Evolutionary conservation across 2,888 invertebrate species (phyloP), one percentile per base, ranked within the genome.

Genomic region (Rhorus exstirpatorius): DNA sequence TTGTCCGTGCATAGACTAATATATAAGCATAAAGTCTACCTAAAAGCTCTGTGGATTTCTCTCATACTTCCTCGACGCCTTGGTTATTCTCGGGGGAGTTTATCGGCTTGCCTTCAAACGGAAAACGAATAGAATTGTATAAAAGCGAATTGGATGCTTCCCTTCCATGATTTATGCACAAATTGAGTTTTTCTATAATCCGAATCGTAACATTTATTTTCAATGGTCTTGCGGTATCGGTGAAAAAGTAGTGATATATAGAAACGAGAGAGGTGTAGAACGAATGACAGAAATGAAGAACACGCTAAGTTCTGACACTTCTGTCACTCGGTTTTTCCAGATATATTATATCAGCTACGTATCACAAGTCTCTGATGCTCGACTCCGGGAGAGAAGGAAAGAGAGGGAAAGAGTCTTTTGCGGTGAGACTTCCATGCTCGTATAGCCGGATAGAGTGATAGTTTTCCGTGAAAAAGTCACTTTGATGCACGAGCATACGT

Each of bases 401-500:
- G 38, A 38, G 19, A 38, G 35, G 7, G 35, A 17, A 10, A 19
- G 49, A 51, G 0, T 60, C n/a, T 67, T 68, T 46, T 38, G 35
- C 14, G 38, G 49, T 35, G 14, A 65, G 46, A 26, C 26, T 31
- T 17, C 17, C 26, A 3, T 17, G 49, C 19, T 19, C 6, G 17
- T 49, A 31, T n/a, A 49, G 19, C 49, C 12, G 46, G 49, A n/a
- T 53, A 44, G 60, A 74, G 68, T 68, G 67, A 79, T 61, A 75
- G 61, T 53, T 53, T 61, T 53, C 63, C 26, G 67, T 51, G 74
- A 21, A 65, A 55, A 75, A 68, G 61, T 68, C 55, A 80, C 75
- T 80, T 75, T 80, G 79, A 80, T 75, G 51, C 68, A 80, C 79
- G 79, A 51, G 61, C 68, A 63, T 75, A 74, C 68, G 75, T 75